A percentile compares a stretch with the other conserved stretches of the same genome.
phyloP scores from a whole-genome alignment of 2,113 vertebrate species.

The Paedocypris sp. region DNA sequence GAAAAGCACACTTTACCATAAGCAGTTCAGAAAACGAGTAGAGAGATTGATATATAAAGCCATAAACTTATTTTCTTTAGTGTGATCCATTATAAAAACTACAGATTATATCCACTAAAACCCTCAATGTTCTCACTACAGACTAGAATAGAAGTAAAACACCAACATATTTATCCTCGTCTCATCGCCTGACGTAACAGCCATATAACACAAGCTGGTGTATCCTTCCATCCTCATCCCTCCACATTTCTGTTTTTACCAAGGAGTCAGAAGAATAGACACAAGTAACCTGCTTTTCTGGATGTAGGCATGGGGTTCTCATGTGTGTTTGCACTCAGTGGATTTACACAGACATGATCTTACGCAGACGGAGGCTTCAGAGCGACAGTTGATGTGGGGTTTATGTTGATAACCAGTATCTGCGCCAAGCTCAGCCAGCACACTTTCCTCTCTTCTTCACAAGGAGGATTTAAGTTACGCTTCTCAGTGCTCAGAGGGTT shows the following conservation, averaged over 20 bases:
- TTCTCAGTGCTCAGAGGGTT: conserved; percentile 19
- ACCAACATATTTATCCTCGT: no score
- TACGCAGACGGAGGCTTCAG: conserved; percentile 3
- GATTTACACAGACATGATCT: conserved; percentile 18
- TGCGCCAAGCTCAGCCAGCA: conserved; percentile 8
- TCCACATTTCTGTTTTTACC: neutral
- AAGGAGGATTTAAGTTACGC: conserved; percentile 24
- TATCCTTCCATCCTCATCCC: neutral
- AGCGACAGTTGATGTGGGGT: conserved; percentile 18
- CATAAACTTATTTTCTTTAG: no score
- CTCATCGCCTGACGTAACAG: no score
- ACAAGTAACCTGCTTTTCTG: neutral
- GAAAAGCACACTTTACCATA: no score
- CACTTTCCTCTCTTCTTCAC: conserved; percentile 15
- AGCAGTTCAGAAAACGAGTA: no score
- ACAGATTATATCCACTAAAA: no score
- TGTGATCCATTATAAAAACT: no score
- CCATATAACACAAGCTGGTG: no score
- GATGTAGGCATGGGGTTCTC: neutral
- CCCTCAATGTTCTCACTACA: no score
- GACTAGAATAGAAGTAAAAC: no score
- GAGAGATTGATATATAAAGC: no score
- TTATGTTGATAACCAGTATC: conserved; percentile 16
- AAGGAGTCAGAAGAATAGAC: neutral
- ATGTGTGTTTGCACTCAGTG: neutral